Base-by-base conservation (phyloP, 2,113 vertebrate genomes). In the Cyanistes caeruleus region DNA sequence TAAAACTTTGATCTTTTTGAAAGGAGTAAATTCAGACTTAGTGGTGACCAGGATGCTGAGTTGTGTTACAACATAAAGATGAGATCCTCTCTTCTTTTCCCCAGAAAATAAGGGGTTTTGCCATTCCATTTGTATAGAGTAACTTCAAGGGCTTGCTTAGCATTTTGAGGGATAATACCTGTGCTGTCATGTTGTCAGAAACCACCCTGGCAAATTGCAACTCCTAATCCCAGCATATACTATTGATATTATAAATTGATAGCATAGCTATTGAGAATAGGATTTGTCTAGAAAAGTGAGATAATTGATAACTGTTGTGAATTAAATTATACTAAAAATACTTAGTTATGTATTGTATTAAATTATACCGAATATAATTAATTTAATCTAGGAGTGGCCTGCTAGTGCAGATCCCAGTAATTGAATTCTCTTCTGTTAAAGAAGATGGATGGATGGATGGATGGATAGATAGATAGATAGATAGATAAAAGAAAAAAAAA, bases 241-340 rank as follows among this genome's bases (percentile, higher is more conserved):
- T 39, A 39, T 39, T 39, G 39, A 39, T 39, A 39, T 39, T 39
- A 39, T 39, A 12, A 12, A 39, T 39, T 39, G 39, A 39, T 39
- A 24, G n/a, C 33, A 64, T 35, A n/a, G 19, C 53, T 83, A 13
- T 44, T 55, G 79, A 78, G 67, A 44, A 60, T 28, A 17, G 33
- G 18, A 56, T 63, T n/a, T 28, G 30, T 56, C n/a, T 81, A 60
- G 44, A 84, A 89, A 60, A 14, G 13, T 64, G 52, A 63, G 79
- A 75, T 41, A 70, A 68, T 63, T 81, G 35, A 30, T 68, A 79
- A 68, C 28, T 68, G 23, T 28, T 92, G 30, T 73, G 44, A 84
- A 96, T 89, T 84, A 92, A 92, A 91, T 92, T 21, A 84, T 24
- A 70, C 52, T 64, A 51, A 81, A 81, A 65, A 78, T 67, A 75